Base-by-base conservation (phyloP, 2,113 vertebrate species). In the Chascanopsetta lugubris region DNA sequence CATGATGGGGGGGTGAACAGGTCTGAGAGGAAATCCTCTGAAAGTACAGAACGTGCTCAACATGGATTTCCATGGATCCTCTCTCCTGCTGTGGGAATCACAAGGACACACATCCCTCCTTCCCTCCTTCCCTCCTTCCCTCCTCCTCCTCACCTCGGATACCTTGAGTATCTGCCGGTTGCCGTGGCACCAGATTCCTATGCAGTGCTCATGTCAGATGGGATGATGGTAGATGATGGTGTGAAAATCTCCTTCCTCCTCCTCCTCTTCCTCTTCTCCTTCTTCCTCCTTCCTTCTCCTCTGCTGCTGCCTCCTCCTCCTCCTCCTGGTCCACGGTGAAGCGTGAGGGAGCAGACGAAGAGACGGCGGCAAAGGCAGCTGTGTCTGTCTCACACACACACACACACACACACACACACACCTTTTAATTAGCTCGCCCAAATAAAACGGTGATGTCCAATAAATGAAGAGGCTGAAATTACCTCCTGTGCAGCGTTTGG, bases 161-260 rank as follows among this genome's bases (percentile, higher is more conserved):
- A 77, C 67, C 72, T 83, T 55, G 66, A 73, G 36, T 48, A 69
- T 75, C 78, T 74, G 82, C 55, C 34, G 45, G 77, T 85, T 84
- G 83, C 84, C 53, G 69, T 72, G 74, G 79, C 67, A 66, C 75
- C 78, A 56, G 87, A 81, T 78, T 88, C 87, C 86, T 92, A 92
- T 76, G 83, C 83, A 43, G 72, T 88, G 72, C 82, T 75, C 91
- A 90, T 92, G 79, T 75, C 80, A 48, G 70, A 65, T 63, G 34
- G 62, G 68, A 80, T 68, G 69, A 83, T 59, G 61, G 42, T 29
- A 47, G 70, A 67, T 57, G 61, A n/a, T n/a, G 65, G 60, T 18
- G 54, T 73, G 32, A 70, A 78, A 75, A 77, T 76, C 61, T 80
- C 70, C 40, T 46, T 72, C 59, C 56, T 46, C 54, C 32, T 45